Base-by-base conservation (phyloP, 1,140 invertebrate species). In the Megalopta genalis region DNA sequence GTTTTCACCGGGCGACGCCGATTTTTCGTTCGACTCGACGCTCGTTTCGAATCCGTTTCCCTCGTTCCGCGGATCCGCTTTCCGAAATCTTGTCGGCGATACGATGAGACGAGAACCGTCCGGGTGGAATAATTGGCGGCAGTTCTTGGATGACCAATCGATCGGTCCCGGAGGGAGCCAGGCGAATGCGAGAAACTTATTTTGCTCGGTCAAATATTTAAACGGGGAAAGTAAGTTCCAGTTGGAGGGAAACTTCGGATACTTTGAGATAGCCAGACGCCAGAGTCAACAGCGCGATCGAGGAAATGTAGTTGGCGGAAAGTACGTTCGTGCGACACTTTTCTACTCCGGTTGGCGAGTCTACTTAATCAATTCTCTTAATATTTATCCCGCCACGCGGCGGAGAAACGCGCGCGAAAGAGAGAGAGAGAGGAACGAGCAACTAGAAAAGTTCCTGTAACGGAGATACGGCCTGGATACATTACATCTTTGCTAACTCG, bases 171-270 rank as follows among this genome's bases (percentile, higher is more conserved):
- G 27, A n/a, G 25, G 18, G 64, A 52, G 64, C 21, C 59, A 65
- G 69, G 46, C 25, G 69, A 84, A 85, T 84, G 81, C 70, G 49
- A 59, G 70, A 79, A 74, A 79, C 77, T 79, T 79, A 79, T 79
- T 79, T 79, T 23, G 66, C 83, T 72, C 80, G 85, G 85, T 84
- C 77, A 87, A 87, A 87, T 86, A 87, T 87, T 87, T 87, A 87
- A 86, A 82, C 84, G 77, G 68, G 65, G 37, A 74, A 72, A 77
- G 67, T 66, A 79, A 79, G 37, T 74, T 37, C 39, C 37, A 25
- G 37, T 4, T 8, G 70, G 37, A 52, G 68, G 54, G 70, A 65
- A 74, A 80, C n/a, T 80, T 80, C 1, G 63, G 72, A 68, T 80
- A 80, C 78, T 80, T 80, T 52, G 59, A 32, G 65, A 80, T 72